Evolutionary conservation across 2,888 invertebrate species (phyloP).

Genomic region (Brassicogethes aeneus): DNA sequence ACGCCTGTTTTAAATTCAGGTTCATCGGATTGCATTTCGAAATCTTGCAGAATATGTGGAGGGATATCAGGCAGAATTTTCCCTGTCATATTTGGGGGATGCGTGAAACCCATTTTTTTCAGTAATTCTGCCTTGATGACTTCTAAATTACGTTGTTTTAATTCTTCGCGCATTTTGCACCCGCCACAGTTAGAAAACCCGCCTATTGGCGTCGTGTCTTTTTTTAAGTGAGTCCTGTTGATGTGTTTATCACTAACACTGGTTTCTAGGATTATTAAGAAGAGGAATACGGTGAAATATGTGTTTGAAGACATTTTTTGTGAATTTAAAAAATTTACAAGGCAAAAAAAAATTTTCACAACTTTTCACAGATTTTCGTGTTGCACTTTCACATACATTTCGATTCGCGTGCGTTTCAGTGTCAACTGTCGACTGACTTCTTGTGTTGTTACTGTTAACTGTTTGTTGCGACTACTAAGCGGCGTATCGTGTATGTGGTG

Average conservation of each 20-base stretch:
- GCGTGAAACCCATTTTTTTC: conserved; percentile 48
- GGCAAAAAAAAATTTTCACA: too few species aligned
- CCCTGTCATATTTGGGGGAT: conserved; percentile 50
- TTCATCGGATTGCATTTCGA: conserved; percentile 42
- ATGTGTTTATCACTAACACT: neutral
- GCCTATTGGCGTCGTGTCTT: neutral
- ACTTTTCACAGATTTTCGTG: too few species aligned
- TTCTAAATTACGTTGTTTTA: conserved; percentile 47
- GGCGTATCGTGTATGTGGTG: too few species aligned
- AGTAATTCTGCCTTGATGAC: conserved; percentile 53
- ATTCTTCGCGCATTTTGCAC: conserved; percentile 48
- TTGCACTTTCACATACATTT: too few species aligned
- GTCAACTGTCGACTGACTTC: conserved; percentile 7
- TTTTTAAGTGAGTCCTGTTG: neutral
- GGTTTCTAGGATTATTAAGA: neutral
- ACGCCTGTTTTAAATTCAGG: conserved; percentile 39
- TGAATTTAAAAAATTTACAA: neutral
- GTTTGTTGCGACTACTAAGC: too few species aligned
- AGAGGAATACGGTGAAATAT: neutral
- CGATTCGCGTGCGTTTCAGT: conserved; percentile 10
- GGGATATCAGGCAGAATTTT: conserved; percentile 48
- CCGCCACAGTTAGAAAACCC: conserved; percentile 39
- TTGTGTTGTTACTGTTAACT: conserved; percentile 18
- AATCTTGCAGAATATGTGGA: conserved; percentile 31
- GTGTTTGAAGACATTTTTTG: neutral